phyloP scores from a whole-genome alignment of 1,140 invertebrate genomes.

The Drosophila melanica region DNA sequence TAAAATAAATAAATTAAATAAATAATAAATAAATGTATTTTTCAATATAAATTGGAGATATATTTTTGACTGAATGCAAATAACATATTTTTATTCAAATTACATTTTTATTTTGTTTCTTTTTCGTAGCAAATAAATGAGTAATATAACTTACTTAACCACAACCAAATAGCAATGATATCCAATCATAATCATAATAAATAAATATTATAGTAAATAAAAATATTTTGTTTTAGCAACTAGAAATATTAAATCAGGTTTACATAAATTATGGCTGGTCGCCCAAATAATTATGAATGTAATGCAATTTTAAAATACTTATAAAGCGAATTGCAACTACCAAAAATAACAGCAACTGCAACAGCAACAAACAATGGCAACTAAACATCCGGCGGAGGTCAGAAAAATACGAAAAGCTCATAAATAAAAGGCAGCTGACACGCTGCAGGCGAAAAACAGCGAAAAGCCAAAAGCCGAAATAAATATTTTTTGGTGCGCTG shows the following conservation, averaged over 20 bases:
- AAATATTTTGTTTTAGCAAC: not conserved
- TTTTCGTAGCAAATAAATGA: too few relatives aligned
- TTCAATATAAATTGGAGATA: too few relatives aligned
- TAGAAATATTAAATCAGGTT: constrained; percentile 29
- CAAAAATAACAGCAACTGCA: constrained; percentile 32
- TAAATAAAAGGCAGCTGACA: constrained; percentile 69
- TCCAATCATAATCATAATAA: too few relatives aligned
- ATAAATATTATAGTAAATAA: too few relatives aligned
- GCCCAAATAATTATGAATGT: constrained; percentile 64
- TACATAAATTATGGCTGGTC: constrained; percentile 58
- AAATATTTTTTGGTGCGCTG: constrained; percentile 29
- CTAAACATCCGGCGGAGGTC: constrained; percentile 79
- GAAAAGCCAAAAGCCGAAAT: constrained; percentile 44
- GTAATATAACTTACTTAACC: too few relatives aligned
- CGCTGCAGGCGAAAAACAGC: constrained; percentile 51
- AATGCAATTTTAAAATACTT: constrained; percentile 45
- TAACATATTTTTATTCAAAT: too few relatives aligned
- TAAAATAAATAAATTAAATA: too few relatives aligned
- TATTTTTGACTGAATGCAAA: too few relatives aligned
- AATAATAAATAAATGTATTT: too few relatives aligned
- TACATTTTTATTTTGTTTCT: too few relatives aligned
- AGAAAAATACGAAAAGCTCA: constrained; percentile 55
- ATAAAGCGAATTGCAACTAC: constrained; percentile 26
- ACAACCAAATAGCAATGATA: too few relatives aligned
- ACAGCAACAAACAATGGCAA: constrained; percentile 58